These are phyloP conservation scores for Seladonia tumulorum DNA, from an alignment of 2,888 invertebrate species.

Conservation along the genomic window DNA sequence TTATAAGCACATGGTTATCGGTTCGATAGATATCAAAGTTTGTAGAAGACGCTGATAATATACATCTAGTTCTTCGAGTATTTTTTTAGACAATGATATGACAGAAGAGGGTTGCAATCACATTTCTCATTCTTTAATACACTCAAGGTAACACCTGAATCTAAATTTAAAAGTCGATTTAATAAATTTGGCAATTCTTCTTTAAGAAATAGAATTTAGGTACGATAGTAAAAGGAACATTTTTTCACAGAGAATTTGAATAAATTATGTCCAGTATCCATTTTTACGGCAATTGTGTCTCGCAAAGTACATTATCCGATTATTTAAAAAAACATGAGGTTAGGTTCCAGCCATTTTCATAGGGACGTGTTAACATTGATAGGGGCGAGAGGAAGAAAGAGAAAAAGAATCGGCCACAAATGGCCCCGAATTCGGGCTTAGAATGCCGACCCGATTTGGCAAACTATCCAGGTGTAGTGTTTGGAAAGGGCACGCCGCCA, in stretches of 20 bases:
- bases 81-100: background rate
- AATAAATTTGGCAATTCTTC: too few species aligned
- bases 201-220: too few species aligned
- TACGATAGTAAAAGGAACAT: too few species aligned
- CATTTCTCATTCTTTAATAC: too few species aligned
- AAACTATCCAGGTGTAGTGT: conserved; percentile 57
- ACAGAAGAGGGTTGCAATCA: background rate
- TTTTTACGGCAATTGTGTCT: too few species aligned
- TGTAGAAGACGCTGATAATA: background rate
- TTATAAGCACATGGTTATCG: background rate
- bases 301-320: too few species aligned
- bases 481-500: conserved; percentile 30
- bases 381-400: background rate
- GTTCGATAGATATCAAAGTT: background rate
- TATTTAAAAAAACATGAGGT: too few species aligned
- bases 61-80: background rate
- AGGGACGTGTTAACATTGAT: background rate
- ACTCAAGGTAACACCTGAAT: too few species aligned
- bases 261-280: too few species aligned
- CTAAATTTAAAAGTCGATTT: too few species aligned
- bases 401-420: conserved; percentile 8
- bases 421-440: background rate
- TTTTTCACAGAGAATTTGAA: too few species aligned
- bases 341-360: background rate
- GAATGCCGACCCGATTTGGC: conserved; percentile 15